These are phyloP conservation scores for Crotalus viridis DNA, from an alignment of 2,113 vertebrate genomes.

Conservation along the genomic window DNA sequence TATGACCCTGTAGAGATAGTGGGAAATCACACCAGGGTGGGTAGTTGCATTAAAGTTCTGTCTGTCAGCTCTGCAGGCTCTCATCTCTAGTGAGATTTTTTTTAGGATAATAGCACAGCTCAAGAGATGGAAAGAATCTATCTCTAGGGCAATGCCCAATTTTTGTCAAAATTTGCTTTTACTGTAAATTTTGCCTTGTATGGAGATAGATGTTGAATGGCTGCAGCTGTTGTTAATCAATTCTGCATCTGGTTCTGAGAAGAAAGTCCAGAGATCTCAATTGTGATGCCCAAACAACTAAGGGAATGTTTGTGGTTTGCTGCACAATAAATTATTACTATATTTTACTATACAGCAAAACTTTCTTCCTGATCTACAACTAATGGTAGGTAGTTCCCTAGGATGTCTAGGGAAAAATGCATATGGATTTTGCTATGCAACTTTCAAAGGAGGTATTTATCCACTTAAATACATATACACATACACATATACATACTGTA, in stretches of 20 bases:
- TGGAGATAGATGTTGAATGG: background rate
- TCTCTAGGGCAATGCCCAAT: background rate
- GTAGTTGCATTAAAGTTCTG: accelerated
- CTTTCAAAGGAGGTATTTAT: background rate
- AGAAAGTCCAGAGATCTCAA: background rate
- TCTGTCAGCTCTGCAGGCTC: accelerated
- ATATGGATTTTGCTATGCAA: background rate
- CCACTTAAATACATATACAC: too few relatives aligned
- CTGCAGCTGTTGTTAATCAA: background rate
- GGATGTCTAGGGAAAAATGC: background rate
- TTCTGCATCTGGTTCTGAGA: background rate
- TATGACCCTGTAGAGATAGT: background rate
- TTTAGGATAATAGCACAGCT: background rate
- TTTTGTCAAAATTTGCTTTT: background rate
- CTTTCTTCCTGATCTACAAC: background rate
- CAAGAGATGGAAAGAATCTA: background rate
- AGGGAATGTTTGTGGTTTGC: background rate
- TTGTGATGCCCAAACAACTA: background rate
- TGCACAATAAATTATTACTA: background rate
- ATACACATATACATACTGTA: too few relatives aligned
- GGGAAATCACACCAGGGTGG: background rate
- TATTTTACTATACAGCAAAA: background rate
- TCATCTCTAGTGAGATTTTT: background rate
- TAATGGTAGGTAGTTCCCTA: background rate
- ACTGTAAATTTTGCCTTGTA: background rate